phyloP scores from a whole-genome alignment of 2,113 vertebrate genomes.

The Blennius ocellaris region DNA sequence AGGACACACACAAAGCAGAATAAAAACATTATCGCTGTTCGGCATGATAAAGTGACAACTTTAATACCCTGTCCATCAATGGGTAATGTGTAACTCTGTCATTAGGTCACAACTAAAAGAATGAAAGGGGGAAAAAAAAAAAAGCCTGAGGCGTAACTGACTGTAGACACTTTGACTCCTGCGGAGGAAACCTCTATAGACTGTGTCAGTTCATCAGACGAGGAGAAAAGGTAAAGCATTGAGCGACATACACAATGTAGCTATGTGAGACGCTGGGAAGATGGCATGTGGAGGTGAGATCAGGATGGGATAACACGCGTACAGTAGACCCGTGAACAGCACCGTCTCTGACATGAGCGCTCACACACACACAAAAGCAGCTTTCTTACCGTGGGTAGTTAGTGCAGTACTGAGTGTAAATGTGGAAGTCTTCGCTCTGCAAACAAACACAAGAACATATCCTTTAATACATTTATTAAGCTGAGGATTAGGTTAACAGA shows the following conservation, averaged over 20 bases:
- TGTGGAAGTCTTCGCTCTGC: conserved; percentile 97
- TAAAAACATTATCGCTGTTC: conserved; percentile 70
- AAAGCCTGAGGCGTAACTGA: conserved; percentile 68
- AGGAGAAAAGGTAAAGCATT: conserved; percentile 46
- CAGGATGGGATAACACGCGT: conserved; percentile 39
- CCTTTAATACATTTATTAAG: background rate
- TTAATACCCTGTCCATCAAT: conserved; percentile 73
- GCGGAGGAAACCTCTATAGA: conserved; percentile 51
- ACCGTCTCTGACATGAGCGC: background rate
- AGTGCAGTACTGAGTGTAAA: conserved; percentile 96
- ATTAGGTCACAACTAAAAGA: conserved; percentile 58
- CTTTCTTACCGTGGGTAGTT: conserved; percentile 91
- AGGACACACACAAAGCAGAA: conserved; percentile 45
- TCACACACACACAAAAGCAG: background rate
- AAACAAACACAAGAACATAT: conserved; percentile 37
- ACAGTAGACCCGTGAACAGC: background rate
- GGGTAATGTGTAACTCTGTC: conserved; percentile 58
- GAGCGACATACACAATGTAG: conserved; percentile 58
- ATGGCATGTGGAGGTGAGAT: conserved; percentile 49
- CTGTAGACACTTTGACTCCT: conserved; percentile 75
- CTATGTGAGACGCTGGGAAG: conserved; percentile 74
- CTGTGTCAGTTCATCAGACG: conserved; percentile 35
- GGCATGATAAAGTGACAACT: conserved; percentile 62
- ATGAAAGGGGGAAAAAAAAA: background rate
- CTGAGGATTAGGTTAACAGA: too few relatives aligned